Evolutionary conservation across 2,113 vertebrate species (phyloP), one percentile per base, ranked within the genome.

Genomic region (Psophia crepitans): DNA sequence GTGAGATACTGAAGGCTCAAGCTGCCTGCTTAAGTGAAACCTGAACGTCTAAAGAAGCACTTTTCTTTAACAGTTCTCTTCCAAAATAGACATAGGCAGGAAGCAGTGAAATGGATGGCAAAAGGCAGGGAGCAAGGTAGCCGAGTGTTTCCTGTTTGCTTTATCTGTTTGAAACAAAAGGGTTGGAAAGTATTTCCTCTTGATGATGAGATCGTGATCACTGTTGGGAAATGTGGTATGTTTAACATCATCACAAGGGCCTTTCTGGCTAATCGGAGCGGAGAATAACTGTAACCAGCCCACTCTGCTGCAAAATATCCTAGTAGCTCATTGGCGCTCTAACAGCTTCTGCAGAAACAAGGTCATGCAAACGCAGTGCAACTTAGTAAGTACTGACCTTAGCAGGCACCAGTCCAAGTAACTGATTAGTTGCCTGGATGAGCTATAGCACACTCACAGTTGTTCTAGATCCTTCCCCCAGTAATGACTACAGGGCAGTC

Each of bases 171-270:
- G 7, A 65, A 75, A 81, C 87, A 79, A 41, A 95, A 84, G 81
- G 37, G 17, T 26, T 78, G 73, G 77, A 74, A 68, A 76, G n/a
- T 33, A 64, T 96, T 95, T 97, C 91, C 94, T 78, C 43, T 20
- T 8, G 44, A 11, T 39, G 78, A 33, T 58, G 83, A 66, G 69
- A 63, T 54, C 56, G 30, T 2, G 3, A 56, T 43, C 74, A 49
- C 37, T 64, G 80, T 17, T 89, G 87, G 88, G 93, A 71, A 71
- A n/a, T 30, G 49, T 3, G 39, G 8, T 18, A 11, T 24, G 53
- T 84, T 87, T 6, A 6, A 32, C 43, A 54, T 23, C 48, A 17
- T 20, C 73, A n/a, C 30, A 66, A 77, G 35, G 53, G 7, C 60
- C 70, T 78, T 74, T 76, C 57, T 39, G 87, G 46, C 39, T 78